A percentile compares a stretch with the other conserved stretches of the same genome.
Conservation (phyloP, 2,888 invertebrate species). For the Julus scanicus region DNA sequence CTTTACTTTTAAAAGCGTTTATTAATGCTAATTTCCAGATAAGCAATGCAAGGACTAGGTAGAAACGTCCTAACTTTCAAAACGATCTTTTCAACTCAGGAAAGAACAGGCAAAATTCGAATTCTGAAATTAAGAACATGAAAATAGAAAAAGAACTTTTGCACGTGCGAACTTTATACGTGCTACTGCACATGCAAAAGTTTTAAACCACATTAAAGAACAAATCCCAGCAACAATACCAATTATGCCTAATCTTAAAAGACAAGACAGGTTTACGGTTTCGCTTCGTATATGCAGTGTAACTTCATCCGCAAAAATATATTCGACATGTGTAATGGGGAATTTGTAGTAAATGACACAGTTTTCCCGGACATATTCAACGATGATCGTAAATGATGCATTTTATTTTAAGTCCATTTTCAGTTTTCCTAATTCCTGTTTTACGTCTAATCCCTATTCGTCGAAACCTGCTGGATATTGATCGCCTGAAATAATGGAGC, state of each 20-base stretch:
- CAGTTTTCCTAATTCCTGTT: not conserved
- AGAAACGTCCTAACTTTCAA: too few relatives aligned
- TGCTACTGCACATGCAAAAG: too few relatives aligned
- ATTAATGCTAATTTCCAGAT: too few relatives aligned
- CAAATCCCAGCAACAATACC: not conserved
- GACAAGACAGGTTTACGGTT: not conserved
- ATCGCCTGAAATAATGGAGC: not conserved
- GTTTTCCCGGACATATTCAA: not conserved
- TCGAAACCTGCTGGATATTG: slow-evolving; percentile 19
- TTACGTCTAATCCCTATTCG: not conserved
- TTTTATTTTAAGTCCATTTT: slow-evolving; percentile 7
- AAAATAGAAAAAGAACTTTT: too few relatives aligned
- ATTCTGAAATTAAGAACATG: too few relatives aligned
- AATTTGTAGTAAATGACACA: not conserved
- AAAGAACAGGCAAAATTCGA: too few relatives aligned
- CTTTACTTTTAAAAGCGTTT: too few relatives aligned
- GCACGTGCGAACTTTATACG: too few relatives aligned
- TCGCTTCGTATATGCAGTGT: not conserved
- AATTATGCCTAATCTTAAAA: not conserved
- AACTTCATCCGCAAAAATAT: not conserved
- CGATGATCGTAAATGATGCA: not conserved
- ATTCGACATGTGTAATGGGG: too few relatives aligned
- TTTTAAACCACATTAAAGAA: too few relatives aligned
- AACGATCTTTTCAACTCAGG: too few relatives aligned
- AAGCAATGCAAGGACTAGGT: too few relatives aligned